A percentile compares a stretch with the other conserved stretches of the same genome.
Conservation (phyloP, 2,797 vertebrate species). For the Lagodon rhomboides region DNA sequence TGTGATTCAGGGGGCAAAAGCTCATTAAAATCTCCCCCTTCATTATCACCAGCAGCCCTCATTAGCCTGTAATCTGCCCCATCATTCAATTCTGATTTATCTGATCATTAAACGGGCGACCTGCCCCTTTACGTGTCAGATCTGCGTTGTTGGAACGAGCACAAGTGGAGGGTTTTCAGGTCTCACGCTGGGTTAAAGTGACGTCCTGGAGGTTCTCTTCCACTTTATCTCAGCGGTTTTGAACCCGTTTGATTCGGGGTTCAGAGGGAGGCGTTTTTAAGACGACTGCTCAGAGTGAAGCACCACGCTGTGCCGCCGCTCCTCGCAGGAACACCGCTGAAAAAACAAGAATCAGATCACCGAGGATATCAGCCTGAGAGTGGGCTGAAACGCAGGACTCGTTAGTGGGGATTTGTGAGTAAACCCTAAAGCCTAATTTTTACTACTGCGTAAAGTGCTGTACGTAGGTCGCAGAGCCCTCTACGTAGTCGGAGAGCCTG, state of each 20-base stretch:
- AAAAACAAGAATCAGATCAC: slow-evolving; percentile 17
- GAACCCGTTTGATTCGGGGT: slow-evolving; percentile 22
- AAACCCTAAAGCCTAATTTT: too few species aligned
- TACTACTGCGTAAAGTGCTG: too few species aligned
- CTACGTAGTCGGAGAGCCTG: too few species aligned
- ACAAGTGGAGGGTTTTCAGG: not conserved
- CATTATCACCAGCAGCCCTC: slow-evolving; percentile 18
- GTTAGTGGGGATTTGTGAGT: slow-evolving; percentile 14
- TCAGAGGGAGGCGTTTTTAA: slow-evolving; percentile 9
- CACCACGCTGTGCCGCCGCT: not conserved
- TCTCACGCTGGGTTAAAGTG: slow-evolving; percentile 2
- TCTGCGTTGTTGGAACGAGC: not conserved
- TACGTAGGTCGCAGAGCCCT: too few species aligned
- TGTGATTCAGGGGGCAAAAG: slow-evolving; percentile 11
- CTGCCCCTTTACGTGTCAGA: slow-evolving; percentile 1
- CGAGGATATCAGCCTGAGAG: slow-evolving; percentile 1
- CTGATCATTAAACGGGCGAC: slow-evolving; percentile 17
- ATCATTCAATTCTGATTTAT: slow-evolving; percentile 18
- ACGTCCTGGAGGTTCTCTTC: not conserved
- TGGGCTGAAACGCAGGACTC: slow-evolving; percentile 1
- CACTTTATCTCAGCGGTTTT: slow-evolving; percentile 31
- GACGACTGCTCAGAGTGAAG: not conserved
- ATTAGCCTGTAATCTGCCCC: slow-evolving; percentile 17
- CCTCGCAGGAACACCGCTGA: not conserved
- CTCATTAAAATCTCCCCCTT: slow-evolving; percentile 22